Evolutionary conservation across 2,113 vertebrate genomes (phyloP), one percentile per base, ranked within the genome.

Genomic region (Catharus fuscescens): DNA sequence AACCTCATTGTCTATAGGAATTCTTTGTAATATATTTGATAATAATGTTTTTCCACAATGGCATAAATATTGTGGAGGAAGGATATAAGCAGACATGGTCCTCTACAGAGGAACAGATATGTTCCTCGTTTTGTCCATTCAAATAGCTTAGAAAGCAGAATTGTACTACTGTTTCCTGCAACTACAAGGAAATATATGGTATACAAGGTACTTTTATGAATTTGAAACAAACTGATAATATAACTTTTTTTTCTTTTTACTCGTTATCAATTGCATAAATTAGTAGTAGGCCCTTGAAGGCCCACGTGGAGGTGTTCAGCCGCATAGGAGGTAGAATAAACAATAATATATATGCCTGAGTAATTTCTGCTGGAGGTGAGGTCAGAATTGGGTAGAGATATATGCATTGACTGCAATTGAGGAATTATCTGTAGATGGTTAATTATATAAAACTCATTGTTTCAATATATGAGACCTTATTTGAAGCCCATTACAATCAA

Each of bases 81-180:
- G 24, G 18, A 56, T 36, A 18, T 26, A 76, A 74, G 13, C 6
- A 67, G 29, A 12, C 44, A 28, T 18, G 5, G 57, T 82, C 9
- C 28, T 79, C 19, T 53, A 59, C 10, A 23, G 47, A 47, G 47
- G 47, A 47, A 23, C 6, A 67, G 29, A 12, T 48, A 31, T 18
- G 4, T 61, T 85, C 9, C n/a, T 80, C 0, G 40, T 67, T 69
- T 61, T 81, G 10, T 91, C 54, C 53, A 61, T 80, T 92, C 19
- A 84, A 86, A 79, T 91, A 86, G 70, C 44, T 96, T 95, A 90
- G 38, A 97, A 96, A 76, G 70, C 53, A 89, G 72, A 90, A 94
- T 36, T 93, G 74, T 89, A 26, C 16, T 80, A 88, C 86, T 92
- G 25, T 96, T 95, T 97, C 85, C 88, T 93, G 44, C 48, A 96